phyloP scores from a whole-genome alignment of 2,113 vertebrate genomes.

The Cyphomyrus plagiostoma region DNA sequence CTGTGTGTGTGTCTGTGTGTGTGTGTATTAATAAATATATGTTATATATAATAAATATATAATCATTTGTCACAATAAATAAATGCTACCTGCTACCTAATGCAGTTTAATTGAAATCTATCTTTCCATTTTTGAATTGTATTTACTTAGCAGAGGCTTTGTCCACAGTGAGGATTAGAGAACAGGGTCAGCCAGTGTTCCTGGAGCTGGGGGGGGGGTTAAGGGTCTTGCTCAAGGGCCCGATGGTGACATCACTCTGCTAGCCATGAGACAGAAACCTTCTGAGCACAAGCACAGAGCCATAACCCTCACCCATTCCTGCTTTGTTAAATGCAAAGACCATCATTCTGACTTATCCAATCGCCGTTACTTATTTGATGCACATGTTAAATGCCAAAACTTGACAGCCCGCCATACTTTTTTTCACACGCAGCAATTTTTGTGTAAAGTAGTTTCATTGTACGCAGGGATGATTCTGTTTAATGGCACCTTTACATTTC shows the following conservation, averaged over 20 bases:
- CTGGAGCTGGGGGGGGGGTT: background rate
- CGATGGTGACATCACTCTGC: background rate
- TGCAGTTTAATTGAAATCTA: background rate
- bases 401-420: background rate
- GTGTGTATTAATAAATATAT: background rate
- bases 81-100: background rate
- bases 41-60: background rate
- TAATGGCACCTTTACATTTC: background rate
- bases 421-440: background rate
- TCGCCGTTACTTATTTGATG: background rate
- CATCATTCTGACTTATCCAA: background rate
- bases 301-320: background rate
- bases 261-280: background rate
- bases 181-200: background rate
- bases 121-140: background rate
- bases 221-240: background rate
- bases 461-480: background rate
- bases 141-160: background rate
- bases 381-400: background rate
- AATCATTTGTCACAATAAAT: background rate
- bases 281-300: background rate
- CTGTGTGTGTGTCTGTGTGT: no score
- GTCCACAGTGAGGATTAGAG: background rate
- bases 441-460: background rate
- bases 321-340: background rate